A percentile compares a stretch with the other conserved stretches of the same genome.
phyloP scores from a whole-genome alignment of 1,140 invertebrate species.

The Camponotus pennsylvanicus region DNA sequence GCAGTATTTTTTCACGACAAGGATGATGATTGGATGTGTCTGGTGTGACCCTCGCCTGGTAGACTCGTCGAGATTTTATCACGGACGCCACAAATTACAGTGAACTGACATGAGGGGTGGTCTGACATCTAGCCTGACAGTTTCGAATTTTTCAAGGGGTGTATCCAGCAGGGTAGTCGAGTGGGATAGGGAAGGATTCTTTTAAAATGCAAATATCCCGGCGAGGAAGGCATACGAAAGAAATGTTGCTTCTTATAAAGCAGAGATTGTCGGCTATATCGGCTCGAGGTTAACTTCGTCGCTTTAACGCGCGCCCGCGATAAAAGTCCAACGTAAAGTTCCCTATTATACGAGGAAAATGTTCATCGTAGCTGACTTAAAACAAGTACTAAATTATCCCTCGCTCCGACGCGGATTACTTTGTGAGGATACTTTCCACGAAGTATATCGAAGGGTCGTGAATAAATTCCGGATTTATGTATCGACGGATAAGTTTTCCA shows the following conservation, averaged over 20 bases:
- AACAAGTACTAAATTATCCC: conserved; percentile 67
- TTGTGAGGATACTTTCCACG: conserved; percentile 50
- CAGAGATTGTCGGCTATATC: conserved; percentile 67
- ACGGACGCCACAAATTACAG: conserved; percentile 68
- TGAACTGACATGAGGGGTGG: conserved; percentile 74
- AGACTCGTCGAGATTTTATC: conserved; percentile 62
- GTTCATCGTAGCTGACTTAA: conserved; percentile 53
- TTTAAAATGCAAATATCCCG: conserved; percentile 83
- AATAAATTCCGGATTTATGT: conserved; percentile 49
- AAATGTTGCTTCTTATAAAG: conserved; percentile 77
- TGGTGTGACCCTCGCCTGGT: conserved; percentile 30
- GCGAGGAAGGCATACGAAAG: conserved; percentile 73
- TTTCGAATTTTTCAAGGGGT: conserved; percentile 81
- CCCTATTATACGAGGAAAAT: conserved; percentile 55
- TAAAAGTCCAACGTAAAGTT: conserved; percentile 61
- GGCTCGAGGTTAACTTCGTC: conserved; percentile 64
- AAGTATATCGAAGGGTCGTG: conserved; percentile 54
- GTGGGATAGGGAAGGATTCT: conserved; percentile 72
- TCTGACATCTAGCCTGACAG: conserved; percentile 77
- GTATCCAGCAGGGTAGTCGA: conserved; percentile 21
- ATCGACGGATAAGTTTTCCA: conserved; percentile 55
- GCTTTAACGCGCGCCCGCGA: conserved; percentile 59
- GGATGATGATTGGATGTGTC: conserved; percentile 39
- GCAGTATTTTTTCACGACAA: conserved; percentile 20
- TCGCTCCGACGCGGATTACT: conserved; percentile 30